Base-by-base conservation (phyloP, 2,888 invertebrate genomes). In the Elegia similella region DNA sequence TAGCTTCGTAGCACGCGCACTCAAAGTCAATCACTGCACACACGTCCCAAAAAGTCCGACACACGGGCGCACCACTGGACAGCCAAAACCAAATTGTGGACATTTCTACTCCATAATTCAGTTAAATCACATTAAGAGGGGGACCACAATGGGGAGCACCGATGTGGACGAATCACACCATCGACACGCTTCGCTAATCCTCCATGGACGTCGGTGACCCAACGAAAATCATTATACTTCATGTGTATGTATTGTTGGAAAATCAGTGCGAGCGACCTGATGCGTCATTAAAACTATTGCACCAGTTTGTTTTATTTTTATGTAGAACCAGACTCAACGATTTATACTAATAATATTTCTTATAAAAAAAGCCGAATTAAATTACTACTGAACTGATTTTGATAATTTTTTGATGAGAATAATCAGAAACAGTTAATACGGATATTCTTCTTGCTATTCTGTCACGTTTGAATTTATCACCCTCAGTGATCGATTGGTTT, bases 121-220 rank as follows among this genome's bases (percentile, higher is more conserved):
- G 90, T 88, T 90, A 89, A 91, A 90, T 88, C 81, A 88, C 86
- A 83, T 87, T 78, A 78, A 78, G 85, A 82, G 87, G 88, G 90
- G 89, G 86, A 87, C 80, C 73, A 91, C 91, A 91, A 91, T 88
- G 72, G 86, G 78, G 85, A 87, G 83, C 86, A 88, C 82, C 82
- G 84, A 87, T 88, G 88, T 88, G 87, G 84, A 86, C 89, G 86
- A 89, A 89, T 91, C 89, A 89, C 88, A 89, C 89, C 86, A 87
- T 83, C 84, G 88, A 73, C 72, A 88, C 88, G 89, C 85, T 77
- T 87, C 84, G 90, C 85, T 87, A 80, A 86, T 82, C 86, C 80
- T 82, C 83, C 87, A 89, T 89, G 83, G 82, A 76, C 76, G 76
- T 77, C 76, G 74, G 75, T 82, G 80, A 78, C 78, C 80, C 76